Base-by-base conservation (phyloP, 2,797 vertebrate species). In the Nannoperca obscura region DNA sequence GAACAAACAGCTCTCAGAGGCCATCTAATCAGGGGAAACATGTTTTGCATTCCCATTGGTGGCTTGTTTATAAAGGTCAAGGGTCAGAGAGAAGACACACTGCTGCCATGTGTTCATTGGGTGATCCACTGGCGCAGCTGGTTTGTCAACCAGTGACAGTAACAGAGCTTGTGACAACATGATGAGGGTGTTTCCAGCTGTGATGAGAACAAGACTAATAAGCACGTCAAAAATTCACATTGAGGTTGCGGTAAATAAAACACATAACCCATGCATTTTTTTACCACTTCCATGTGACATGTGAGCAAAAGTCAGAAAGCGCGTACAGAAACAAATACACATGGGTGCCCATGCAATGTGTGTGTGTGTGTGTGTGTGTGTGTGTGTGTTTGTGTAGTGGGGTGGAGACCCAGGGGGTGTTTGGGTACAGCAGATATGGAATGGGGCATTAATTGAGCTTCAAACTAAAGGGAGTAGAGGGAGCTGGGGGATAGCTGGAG, bases 381-480 rank as follows among this genome's bases (percentile, higher is more conserved):
- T 54, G 19, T 66, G 59, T 64, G 38, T 72, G 15, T 72, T 38
- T 49, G 50, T 47, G 46, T 55, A 27, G 38, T 20, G 24, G 68
- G 67, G 69, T 57, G 63, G 22, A 71, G 59, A 67, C 74, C 85
- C 75, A 64, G n/a, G 63, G 86, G 75, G 66, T 52, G 64, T 73
- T 60, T 83, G 71, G 66, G 58, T 76, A 71, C 53, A 73, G 74
- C 74, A 78, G 66, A 85, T 75, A 85, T 80, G 84, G 82, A 91
- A 86, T 34, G 12, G 77, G 78, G 74, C 76, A 87, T 87, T 89
- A 84, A 90, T 86, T 84, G 87, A 91, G 85, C 84, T 80, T 78
- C 77, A 81, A 82, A 74, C 82, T 80, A 30, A 80, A 85, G 76
- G 74, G 80, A 78, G 75, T 74, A 78, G 78, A 71, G 46, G 58